Conservation (phyloP, 2,888 invertebrate species). For the Cabera pusaria region DNA sequence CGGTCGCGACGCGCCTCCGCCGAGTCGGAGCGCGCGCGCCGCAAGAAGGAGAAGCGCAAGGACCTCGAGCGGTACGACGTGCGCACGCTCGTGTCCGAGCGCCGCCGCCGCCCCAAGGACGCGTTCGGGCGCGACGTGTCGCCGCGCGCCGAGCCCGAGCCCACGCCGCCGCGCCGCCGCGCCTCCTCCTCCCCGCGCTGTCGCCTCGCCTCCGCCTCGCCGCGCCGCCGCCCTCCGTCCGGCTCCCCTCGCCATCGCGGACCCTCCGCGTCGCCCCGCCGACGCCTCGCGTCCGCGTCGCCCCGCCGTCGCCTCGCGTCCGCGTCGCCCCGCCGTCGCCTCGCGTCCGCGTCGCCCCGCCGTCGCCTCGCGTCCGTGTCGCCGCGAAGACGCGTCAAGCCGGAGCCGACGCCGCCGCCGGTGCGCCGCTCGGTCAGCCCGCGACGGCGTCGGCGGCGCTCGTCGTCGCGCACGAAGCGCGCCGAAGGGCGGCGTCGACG, state of each 20-base stretch:
- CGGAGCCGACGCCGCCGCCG: conserved; percentile 11
- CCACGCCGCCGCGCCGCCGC: conserved; percentile 28
- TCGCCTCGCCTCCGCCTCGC: conserved; percentile 36
- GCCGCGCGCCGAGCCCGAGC: conserved; percentile 34
- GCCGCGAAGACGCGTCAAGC: conserved; percentile 38
- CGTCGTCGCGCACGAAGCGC: conserved; percentile 44
- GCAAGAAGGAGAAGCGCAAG: conserved; percentile 85
- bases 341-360: conserved; percentile 37
- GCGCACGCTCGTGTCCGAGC: conserved; percentile 88
- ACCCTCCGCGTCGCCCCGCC: conserved; percentile 33
- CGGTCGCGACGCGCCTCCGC: conserved; percentile 38
- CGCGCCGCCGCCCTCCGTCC: conserved; percentile 36
- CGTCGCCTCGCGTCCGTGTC: conserved; percentile 37
- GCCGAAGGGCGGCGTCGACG: conserved; percentile 46
- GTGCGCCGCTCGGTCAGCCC: conserved; percentile 22
- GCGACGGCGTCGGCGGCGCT: conserved; percentile 29
- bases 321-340: conserved; percentile 28
- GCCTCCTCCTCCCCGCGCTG: conserved; percentile 29
- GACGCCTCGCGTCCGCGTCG: conserved; percentile 18
- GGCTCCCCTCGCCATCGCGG: conserved; percentile 34
- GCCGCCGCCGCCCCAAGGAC: conserved; percentile 87
- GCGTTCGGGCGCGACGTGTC: conserved; percentile 90
- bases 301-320: conserved; percentile 37
- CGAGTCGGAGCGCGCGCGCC: conserved; percentile 52
- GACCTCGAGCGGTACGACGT: conserved; percentile 94